Percentiles rank a stretch among this genome's conserved stretches.
These are phyloP conservation scores for Eupithecia pulchellata DNA, from an alignment of 2,888 invertebrate species.

Conservation along the genomic window DNA sequence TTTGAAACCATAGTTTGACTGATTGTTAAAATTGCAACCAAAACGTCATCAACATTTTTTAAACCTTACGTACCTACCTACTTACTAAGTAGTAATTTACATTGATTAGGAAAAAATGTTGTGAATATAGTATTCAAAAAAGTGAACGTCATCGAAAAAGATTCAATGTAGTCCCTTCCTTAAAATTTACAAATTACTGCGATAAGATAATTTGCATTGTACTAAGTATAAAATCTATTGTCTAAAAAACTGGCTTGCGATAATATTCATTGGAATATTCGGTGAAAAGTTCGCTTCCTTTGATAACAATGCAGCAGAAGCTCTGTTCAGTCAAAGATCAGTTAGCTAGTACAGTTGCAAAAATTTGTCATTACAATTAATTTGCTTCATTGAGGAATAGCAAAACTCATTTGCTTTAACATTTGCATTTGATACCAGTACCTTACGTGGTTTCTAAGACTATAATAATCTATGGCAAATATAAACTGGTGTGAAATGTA, in stretches of 20 bases:
- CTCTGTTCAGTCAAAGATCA: conserved; percentile 70
- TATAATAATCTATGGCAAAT: neutral
- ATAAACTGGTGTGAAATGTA: neutral
- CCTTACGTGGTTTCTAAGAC: neutral
- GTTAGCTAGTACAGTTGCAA: neutral
- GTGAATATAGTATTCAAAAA: neutral
- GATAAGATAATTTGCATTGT: conserved; percentile 56
- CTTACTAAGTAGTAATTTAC: no score
- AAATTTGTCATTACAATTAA: neutral
- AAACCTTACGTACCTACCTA: no score
- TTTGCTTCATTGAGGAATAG: neutral
- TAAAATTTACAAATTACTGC: neutral
- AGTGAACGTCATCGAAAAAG: neutral
- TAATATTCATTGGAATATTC: conserved; percentile 70
- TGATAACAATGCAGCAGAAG: conserved; percentile 64
- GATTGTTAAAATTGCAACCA: neutral
- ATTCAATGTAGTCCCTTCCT: neutral
- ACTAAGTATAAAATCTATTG: conserved; percentile 20
- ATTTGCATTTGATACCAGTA: neutral
- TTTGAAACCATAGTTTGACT: neutral
- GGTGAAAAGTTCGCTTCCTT: conserved; percentile 66
- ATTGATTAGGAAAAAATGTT: neutral
- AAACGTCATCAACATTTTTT: neutral
- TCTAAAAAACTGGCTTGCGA: conserved; percentile 56
- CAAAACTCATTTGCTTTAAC: neutral